Evolutionary conservation across 1,140 invertebrate genomes (phyloP), one percentile per base, ranked within the genome.

Genomic region (Brachionus angularis): DNA sequence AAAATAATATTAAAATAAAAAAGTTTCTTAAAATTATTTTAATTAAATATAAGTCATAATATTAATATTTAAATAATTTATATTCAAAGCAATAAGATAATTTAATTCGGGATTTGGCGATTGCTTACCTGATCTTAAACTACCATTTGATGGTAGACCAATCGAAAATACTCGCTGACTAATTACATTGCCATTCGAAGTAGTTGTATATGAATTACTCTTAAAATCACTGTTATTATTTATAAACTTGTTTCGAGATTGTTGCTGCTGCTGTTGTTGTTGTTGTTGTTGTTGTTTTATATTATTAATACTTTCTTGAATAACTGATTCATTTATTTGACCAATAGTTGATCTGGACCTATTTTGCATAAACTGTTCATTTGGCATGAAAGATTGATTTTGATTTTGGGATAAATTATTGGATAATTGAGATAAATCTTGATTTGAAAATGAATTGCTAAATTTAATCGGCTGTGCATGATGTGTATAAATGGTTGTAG

Each of bases 51-150:
- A n/a, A n/a, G n/a, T n/a, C n/a, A n/a, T n/a, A n/a, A n/a, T n/a
- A n/a, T n/a, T n/a, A n/a, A n/a, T n/a, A n/a, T n/a, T n/a, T n/a
- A n/a, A n/a, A n/a, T n/a, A n/a, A n/a, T n/a, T n/a, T n/a, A n/a
- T n/a, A n/a, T n/a, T n/a, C n/a, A n/a, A n/a, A n/a, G n/a, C n/a
- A n/a, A n/a, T 58, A 3, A 34, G 27, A 58, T 58, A 31, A 12
- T n/a, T 39, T 39, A 34, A 58, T 23, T 58, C 39, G 16, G 53
- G 53, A 33, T 34, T 58, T 23, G 53, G 53, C 10, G 53, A 58
- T 10, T 58, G 53, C 39, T 58, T 34, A 14, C 53, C 53, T 21
- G 53, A 58, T 58, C 53, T 58, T 23, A 58, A 23, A 58, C 33
- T 58, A 23, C 53, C 53, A 58, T 58, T 58, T 12, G n/a, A n/a